phyloP scores from a whole-genome alignment of 2,888 invertebrate species.

The Muscina levida region DNA sequence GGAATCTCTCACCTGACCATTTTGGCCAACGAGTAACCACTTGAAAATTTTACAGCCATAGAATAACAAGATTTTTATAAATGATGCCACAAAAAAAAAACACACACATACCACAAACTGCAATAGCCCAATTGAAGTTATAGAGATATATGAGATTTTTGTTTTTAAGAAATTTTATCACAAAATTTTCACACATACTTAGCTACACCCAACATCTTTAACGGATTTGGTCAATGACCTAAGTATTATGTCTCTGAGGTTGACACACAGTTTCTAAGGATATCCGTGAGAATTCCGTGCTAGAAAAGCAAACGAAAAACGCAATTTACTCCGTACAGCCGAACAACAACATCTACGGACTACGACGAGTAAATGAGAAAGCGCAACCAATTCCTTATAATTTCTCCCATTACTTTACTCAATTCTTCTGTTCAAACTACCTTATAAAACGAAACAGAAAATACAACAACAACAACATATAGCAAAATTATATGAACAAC shows the following conservation, averaged over 20 bases:
- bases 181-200: neutral
- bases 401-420: slow-evolving; percentile 55
- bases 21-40: slow-evolving; percentile 41
- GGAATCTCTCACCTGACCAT: slow-evolving; percentile 23
- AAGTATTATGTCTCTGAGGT: slow-evolving; percentile 59
- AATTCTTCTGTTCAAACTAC: slow-evolving; percentile 43
- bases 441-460: slow-evolving; percentile 47
- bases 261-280: too few species aligned
- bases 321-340: slow-evolving; percentile 71
- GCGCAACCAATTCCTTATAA: slow-evolving; percentile 56
- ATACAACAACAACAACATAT: slow-evolving; percentile 54
- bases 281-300: slow-evolving; percentile 1
- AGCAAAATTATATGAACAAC: slow-evolving; percentile 52
- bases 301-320: slow-evolving; percentile 77
- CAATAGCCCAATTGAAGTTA: slow-evolving; percentile 64
- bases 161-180: neutral
- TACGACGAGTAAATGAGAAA: slow-evolving; percentile 48
- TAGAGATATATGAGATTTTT: slow-evolving; percentile 17
- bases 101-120: too few species aligned
- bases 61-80: slow-evolving; percentile 56
- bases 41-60: slow-evolving; percentile 45
- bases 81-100: slow-evolving; percentile 35
- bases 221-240: slow-evolving; percentile 67
- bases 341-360: neutral
- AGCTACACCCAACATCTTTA: slow-evolving; percentile 50